These are phyloP conservation scores for Odontocerum albicorne DNA, from an alignment of 2,888 invertebrate species.

Conservation along the genomic window DNA sequence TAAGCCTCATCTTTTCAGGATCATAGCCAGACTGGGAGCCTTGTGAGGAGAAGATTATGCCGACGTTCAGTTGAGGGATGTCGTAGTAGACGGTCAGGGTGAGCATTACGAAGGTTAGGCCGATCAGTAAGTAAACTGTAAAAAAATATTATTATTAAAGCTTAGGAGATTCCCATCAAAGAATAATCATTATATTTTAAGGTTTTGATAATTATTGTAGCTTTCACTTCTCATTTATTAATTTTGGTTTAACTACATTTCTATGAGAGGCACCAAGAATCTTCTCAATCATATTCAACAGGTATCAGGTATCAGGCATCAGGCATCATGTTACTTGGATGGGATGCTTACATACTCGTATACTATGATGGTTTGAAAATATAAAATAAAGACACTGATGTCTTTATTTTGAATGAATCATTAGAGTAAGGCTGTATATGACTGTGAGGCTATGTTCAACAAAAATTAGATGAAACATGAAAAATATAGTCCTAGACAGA, in stretches of 20 bases:
- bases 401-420: no score
- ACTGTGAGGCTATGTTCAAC: no score
- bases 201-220: neutral
- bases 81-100: conserved; percentile 84
- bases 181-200: neutral
- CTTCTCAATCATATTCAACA: no score
- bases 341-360: no score
- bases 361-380: no score
- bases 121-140: conserved; percentile 78
- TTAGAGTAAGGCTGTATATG: no score
- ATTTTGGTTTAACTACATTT: neutral
- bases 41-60: conserved; percentile 71
- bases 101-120: conserved; percentile 83
- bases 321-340: no score
- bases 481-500: no score
- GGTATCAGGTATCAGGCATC: no score
- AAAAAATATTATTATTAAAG: conserved; percentile 38
- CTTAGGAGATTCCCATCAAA: neutral
- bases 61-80: conserved; percentile 85
- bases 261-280: no score
- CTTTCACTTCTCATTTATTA: neutral
- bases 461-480: no score
- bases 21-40: conserved; percentile 51
- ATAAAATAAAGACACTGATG: no score
- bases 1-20: conserved; percentile 69